These are phyloP conservation scores for Melanostoma mellinum DNA, from an alignment of 2,888 invertebrate species.

Conservation along the genomic window DNA sequence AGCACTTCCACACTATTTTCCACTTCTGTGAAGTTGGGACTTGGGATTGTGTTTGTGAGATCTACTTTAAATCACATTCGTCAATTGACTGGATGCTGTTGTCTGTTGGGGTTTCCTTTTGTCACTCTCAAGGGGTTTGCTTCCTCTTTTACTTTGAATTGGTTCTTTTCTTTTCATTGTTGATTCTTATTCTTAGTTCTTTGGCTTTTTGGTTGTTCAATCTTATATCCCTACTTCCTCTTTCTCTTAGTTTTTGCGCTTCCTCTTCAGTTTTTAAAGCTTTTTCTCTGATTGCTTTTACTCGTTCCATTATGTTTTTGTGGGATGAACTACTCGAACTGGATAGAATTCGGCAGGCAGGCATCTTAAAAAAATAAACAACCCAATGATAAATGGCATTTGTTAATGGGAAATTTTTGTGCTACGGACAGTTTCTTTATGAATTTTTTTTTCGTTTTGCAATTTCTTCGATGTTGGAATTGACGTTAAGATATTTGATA, in stretches of 20 bases:
- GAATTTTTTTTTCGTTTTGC: background rate
- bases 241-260: slow-evolving; percentile 6
- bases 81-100: slow-evolving; percentile 30
- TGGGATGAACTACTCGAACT: background rate
- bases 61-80: slow-evolving; percentile 56
- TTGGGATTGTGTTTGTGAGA: slow-evolving; percentile 45
- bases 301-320: slow-evolving; percentile 20
- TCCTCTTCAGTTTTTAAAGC: slow-evolving; percentile 9
- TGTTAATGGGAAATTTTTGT: slow-evolving; percentile 47
- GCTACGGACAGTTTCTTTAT: slow-evolving; percentile 26
- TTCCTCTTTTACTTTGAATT: slow-evolving; percentile 13
- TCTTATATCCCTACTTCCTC: slow-evolving; percentile 9
- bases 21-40: slow-evolving; percentile 21
- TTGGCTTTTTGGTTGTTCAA: slow-evolving; percentile 32
- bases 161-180: slow-evolving; percentile 24
- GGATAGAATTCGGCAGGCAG: slow-evolving; percentile 3
- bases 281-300: slow-evolving; percentile 58
- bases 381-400: slow-evolving; percentile 54
- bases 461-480: background rate
- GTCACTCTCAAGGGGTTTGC: slow-evolving; percentile 62
- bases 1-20: slow-evolving; percentile 44
- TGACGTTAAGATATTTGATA: background rate
- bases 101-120: slow-evolving; percentile 60
- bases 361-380: slow-evolving; percentile 17
- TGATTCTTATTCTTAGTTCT: slow-evolving; percentile 33